Conservation (phyloP, 2,113 vertebrate genomes). For the Electrona antarctica region DNA sequence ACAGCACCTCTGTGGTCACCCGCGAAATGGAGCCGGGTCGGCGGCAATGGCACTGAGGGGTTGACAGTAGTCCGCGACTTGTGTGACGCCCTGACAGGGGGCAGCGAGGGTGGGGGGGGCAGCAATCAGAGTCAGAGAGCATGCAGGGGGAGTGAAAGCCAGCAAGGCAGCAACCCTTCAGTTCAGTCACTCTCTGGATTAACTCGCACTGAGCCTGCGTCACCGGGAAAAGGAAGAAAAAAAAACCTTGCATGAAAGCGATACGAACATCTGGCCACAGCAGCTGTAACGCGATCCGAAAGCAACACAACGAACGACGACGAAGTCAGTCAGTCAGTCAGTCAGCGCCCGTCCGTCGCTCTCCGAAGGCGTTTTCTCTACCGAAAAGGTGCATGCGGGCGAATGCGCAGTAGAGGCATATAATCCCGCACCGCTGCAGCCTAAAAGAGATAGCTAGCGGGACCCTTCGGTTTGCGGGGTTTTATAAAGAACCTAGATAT, state of each 20-base stretch:
- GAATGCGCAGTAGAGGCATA: slow-evolving; percentile 70
- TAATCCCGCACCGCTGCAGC: slow-evolving; percentile 66
- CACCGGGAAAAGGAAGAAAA: slow-evolving; percentile 24
- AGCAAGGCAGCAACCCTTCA: slow-evolving; percentile 59
- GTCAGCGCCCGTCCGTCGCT: slow-evolving; percentile 49
- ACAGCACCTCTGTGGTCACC: slow-evolving; percentile 70
- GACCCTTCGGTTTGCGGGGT: slow-evolving; percentile 48
- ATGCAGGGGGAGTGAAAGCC: slow-evolving; percentile 6
- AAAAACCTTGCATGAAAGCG: slow-evolving; percentile 53
- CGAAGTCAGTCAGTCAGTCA: slow-evolving; percentile 26
- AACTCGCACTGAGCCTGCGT: slow-evolving; percentile 67
- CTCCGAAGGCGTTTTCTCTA: slow-evolving; percentile 77
- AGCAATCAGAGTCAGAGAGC: slow-evolving; percentile 10
- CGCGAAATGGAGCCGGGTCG: slow-evolving; percentile 69
- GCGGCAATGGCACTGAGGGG: slow-evolving; percentile 52
- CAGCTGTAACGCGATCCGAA: slow-evolving; percentile 49
- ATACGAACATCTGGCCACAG: slow-evolving; percentile 68
- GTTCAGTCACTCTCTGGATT: slow-evolving; percentile 66
- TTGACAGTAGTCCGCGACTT: slow-evolving; percentile 50
- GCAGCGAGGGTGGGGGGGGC: slow-evolving; percentile 13
- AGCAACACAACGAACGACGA: slow-evolving; percentile 32
- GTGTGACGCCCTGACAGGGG: slow-evolving; percentile 3
- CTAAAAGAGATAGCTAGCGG: slow-evolving; percentile 54
- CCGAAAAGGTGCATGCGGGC: slow-evolving; percentile 62
- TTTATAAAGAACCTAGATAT: slow-evolving; percentile 17